Percentiles rank a stretch among this genome's conserved stretches.
Evolutionary conservation across 2,113 vertebrate species (phyloP).

Genomic region (Apteryx mantelli): DNA sequence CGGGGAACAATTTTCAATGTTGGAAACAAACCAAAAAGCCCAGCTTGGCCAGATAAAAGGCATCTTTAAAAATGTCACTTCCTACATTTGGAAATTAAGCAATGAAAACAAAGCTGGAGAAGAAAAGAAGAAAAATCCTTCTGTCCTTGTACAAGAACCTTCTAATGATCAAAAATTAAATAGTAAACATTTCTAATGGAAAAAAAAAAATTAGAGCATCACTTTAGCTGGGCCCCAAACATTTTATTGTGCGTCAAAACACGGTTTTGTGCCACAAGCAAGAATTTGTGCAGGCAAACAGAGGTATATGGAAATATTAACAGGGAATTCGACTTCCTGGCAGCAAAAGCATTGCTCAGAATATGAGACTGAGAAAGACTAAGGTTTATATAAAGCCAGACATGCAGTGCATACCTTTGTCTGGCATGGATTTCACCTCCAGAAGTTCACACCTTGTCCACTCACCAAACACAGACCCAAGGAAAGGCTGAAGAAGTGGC

Average conservation of each 20-base stretch:
- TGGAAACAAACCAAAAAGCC: background rate
- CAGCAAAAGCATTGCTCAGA: background rate
- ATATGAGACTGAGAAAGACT: background rate
- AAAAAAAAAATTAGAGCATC: background rate
- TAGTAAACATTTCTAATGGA: background rate
- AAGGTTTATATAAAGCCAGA: background rate
- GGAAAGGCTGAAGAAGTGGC: background rate
- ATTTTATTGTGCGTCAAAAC: background rate
- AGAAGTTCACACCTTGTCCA: background rate
- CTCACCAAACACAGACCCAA: background rate
- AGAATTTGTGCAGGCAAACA: background rate
- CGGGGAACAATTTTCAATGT: background rate
- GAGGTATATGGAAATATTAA: background rate
- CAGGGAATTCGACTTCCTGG: background rate
- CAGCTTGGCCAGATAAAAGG: background rate
- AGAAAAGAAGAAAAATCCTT: background rate
- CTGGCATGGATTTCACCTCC: background rate
- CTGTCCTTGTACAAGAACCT: background rate
- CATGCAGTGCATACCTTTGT: background rate
- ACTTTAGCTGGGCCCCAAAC: background rate
- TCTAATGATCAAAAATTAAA: background rate
- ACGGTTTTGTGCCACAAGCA: background rate
- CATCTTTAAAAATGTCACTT: background rate
- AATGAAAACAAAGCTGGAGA: background rate
- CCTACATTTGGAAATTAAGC: background rate